Percentiles rank a stretch among this genome's conserved stretches.
phyloP scores from a whole-genome alignment of 2,797 vertebrate species.

The Cossypha dichroa region DNA sequence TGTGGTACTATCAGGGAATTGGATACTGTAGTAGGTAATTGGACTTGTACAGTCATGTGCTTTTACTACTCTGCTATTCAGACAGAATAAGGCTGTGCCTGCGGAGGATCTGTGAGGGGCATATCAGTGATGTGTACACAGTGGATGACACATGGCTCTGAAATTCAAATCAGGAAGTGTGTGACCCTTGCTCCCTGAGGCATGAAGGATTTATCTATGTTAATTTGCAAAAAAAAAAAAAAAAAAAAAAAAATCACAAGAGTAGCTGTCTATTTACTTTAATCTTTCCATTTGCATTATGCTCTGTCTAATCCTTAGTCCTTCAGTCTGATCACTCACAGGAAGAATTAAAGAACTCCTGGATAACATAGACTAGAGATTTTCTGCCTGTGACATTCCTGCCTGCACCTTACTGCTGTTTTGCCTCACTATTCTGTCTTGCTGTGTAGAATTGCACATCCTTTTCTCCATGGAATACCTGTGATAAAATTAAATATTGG shows the following conservation, averaged over 20 bases:
- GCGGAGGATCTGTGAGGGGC: neutral
- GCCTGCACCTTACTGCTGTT: neutral
- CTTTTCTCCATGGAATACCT: neutral
- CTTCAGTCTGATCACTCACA: neutral
- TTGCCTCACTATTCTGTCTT: neutral
- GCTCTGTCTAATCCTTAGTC: neutral
- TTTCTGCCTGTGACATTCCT: neutral
- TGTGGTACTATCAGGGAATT: neutral
- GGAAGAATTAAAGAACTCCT: neutral
- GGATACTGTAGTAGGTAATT: neutral
- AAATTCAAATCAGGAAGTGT: neutral
- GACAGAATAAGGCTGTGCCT: neutral
- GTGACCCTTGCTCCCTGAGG: neutral
- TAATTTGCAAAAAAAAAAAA: neutral
- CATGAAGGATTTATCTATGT: neutral
- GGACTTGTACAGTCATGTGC: neutral
- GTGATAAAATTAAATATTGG: neutral
- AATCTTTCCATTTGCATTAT: neutral
- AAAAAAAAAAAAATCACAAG: neutral
- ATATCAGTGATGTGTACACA: neutral
- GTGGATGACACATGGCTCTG: neutral
- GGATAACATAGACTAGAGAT: neutral
- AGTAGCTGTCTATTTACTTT: neutral
- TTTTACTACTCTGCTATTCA: neutral
- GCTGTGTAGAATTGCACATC: neutral